Conservation (phyloP, 2,888 invertebrate species). For the Oconnorella tubifera region DNA sequence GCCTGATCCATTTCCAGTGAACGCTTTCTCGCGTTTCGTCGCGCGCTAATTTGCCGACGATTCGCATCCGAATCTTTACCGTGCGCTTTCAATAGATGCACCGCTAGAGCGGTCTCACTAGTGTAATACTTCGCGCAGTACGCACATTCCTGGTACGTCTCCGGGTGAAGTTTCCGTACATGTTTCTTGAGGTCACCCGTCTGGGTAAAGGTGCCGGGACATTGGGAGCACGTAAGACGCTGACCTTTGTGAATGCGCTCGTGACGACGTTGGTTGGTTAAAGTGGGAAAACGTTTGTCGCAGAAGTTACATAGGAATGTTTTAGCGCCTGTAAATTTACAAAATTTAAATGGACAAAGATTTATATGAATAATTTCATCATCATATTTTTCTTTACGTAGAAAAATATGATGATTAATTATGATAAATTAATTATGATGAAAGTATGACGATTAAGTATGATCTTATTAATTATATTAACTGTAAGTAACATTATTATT, state of each 20-base stretch:
- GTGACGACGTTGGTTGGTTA: slow-evolving; percentile 53
- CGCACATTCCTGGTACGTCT: slow-evolving; percentile 40
- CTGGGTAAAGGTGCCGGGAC: slow-evolving; percentile 39
- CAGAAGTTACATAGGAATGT: slow-evolving; percentile 47
- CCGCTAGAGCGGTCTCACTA: slow-evolving; percentile 59
- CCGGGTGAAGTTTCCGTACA: slow-evolving; percentile 40
- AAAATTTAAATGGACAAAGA: too few relatives aligned
- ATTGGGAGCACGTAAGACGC: slow-evolving; percentile 37
- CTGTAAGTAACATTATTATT: too few relatives aligned
- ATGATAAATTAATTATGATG: too few relatives aligned
- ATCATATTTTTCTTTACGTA: too few relatives aligned
- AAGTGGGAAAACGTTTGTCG: slow-evolving; percentile 51
- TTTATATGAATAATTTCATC: too few relatives aligned
- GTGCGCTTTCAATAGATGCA: slow-evolving; percentile 61
- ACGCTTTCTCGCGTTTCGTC: slow-evolving; percentile 21
- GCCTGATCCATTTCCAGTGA: slow-evolving; percentile 31
- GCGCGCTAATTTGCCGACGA: slow-evolving; percentile 16
- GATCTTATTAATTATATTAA: too few relatives aligned
- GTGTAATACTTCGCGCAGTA: slow-evolving; percentile 39
- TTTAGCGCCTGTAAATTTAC: slow-evolving; percentile 41
- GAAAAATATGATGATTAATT: too few relatives aligned
- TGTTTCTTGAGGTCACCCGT: slow-evolving; percentile 44
- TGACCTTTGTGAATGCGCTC: slow-evolving; percentile 37
- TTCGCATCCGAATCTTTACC: slow-evolving; percentile 22
- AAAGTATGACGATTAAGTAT: too few relatives aligned